Conservation (phyloP, 2,113 vertebrate species). For the Scalopus aquaticus region DNA sequence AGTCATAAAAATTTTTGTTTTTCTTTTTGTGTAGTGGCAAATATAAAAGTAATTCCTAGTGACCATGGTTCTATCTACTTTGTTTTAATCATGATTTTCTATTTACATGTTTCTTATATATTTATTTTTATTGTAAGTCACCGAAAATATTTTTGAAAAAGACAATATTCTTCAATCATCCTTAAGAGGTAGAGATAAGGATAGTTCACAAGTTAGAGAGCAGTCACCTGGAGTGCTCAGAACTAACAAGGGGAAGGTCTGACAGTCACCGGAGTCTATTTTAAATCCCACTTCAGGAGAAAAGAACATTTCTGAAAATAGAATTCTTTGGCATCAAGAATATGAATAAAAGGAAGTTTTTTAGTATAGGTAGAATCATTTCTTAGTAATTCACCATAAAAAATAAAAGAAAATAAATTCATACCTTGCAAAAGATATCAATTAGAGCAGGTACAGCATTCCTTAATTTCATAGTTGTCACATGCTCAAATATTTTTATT, state of each 20-base stretch:
- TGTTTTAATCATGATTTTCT: slow-evolving; percentile 33
- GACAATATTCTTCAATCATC: slow-evolving; percentile 15
- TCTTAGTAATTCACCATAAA: slow-evolving; percentile 31
- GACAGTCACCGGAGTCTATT: not conserved
- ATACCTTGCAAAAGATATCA: slow-evolving; percentile 90
- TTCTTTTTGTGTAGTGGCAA: not conserved
- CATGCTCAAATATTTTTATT: slow-evolving; percentile 89
- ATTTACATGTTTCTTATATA: not conserved
- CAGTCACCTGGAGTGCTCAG: not conserved
- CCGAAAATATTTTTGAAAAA: slow-evolving; percentile 41
- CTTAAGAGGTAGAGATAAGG: not conserved
- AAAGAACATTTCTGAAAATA: slow-evolving; percentile 37
- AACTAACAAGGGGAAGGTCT: not conserved
- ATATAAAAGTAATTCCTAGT: slow-evolving; percentile 46
- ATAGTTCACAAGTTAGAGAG: not conserved
- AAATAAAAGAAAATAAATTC: slow-evolving; percentile 49
- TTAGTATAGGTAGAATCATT: not conserved
- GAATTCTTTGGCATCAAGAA: slow-evolving; percentile 4
- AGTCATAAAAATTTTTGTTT: slow-evolving; percentile 12
- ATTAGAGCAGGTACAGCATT: slow-evolving; percentile 86
- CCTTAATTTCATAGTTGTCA: slow-evolving; percentile 85
- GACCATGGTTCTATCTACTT: not conserved
- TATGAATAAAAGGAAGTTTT: slow-evolving; percentile 21
- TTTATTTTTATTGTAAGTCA: slow-evolving; percentile 31
- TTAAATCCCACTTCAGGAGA: slow-evolving; percentile 15